Percentiles rank a stretch among this genome's conserved stretches.
Evolutionary conservation across 2,888 invertebrate genomes (phyloP).

Genomic region (Copidosoma aretas): DNA sequence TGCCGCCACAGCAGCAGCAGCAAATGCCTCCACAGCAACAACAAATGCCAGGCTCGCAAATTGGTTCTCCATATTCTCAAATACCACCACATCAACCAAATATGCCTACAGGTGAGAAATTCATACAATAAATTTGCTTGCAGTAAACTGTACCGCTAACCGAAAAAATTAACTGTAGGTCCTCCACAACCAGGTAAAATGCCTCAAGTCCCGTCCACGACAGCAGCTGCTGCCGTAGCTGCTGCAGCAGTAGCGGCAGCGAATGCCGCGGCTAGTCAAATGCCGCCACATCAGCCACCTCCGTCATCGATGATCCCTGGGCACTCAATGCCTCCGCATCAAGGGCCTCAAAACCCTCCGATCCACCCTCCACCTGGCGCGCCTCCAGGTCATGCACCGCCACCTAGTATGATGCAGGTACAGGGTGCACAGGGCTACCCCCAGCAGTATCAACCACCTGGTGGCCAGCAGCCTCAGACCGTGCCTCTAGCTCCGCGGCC

Average conservation of each 20-base stretch:
- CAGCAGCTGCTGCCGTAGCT: conserved; percentile 45
- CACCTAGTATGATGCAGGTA: conserved; percentile 56
- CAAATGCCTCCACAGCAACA: conserved; percentile 36
- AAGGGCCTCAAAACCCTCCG: conserved; percentile 47
- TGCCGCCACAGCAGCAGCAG: conserved; percentile 31
- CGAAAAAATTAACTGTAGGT: conserved; percentile 2
- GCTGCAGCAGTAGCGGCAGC: conserved; percentile 50
- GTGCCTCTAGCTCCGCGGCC: conserved; percentile 66
- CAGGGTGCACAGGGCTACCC: conserved; percentile 60
- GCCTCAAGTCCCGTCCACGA: conserved; percentile 44
- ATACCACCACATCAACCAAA: conserved; percentile 31
- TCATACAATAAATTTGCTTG: background rate
- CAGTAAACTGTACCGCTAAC: no score
- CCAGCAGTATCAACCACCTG: conserved; percentile 61
- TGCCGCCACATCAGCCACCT: conserved; percentile 60
- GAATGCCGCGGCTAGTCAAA: conserved; percentile 51
- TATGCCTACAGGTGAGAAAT: conserved; percentile 26
- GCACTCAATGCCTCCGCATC: conserved; percentile 59
- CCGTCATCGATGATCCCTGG: conserved; percentile 53
- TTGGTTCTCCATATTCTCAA: conserved; percentile 33
- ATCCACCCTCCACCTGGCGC: conserved; percentile 56
- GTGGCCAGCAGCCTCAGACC: conserved; percentile 62
- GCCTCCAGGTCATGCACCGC: conserved; percentile 51
- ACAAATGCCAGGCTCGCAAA: conserved; percentile 35
- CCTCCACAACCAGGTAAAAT: conserved; percentile 49